These are phyloP conservation scores for cattle (Bos taurus) DNA, from an alignment of 2,113 vertebrate species.

Conservation along the genomic window DNA sequence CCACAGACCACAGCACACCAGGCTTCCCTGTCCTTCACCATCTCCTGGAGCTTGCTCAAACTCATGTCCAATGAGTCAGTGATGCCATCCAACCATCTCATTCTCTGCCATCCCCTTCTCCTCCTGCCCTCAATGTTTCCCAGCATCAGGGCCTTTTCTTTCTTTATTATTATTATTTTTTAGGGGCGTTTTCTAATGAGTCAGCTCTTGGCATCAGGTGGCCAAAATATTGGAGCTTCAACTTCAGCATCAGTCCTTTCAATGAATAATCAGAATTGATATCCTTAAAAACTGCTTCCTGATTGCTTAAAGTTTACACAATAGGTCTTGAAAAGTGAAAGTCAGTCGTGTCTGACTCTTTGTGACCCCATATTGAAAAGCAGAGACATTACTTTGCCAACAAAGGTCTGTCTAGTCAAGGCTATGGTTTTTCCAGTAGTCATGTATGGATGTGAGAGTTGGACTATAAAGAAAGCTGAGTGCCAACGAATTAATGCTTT, in stretches of 20 bases:
- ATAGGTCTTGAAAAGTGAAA: constrained; percentile 71
- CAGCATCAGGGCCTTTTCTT: not conserved
- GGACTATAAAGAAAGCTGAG: not conserved
- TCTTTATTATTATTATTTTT: not conserved
- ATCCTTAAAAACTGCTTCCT: constrained; percentile 79
- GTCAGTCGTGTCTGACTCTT: not conserved
- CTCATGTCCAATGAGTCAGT: not conserved
- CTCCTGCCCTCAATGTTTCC: not conserved
- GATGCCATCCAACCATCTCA: not conserved
- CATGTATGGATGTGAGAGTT: not conserved
- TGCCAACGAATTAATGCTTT: not conserved
- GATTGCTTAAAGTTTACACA: constrained; percentile 73
- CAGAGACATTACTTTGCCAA: not conserved
- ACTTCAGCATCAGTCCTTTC: not conserved
- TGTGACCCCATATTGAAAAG: not conserved
- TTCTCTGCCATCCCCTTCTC: not conserved
- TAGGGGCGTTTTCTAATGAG: not conserved
- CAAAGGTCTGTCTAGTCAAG: not conserved
- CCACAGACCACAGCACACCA: not conserved
- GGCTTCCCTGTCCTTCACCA: not conserved
- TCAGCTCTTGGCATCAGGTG: not conserved
- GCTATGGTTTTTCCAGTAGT: not conserved
- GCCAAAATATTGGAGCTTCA: not conserved
- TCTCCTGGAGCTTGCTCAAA: not conserved
- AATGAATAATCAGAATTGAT: not conserved